Evolutionary conservation across 2,113 vertebrate species (phyloP).

Genomic region (Girardinichthys multiradiatus): DNA sequence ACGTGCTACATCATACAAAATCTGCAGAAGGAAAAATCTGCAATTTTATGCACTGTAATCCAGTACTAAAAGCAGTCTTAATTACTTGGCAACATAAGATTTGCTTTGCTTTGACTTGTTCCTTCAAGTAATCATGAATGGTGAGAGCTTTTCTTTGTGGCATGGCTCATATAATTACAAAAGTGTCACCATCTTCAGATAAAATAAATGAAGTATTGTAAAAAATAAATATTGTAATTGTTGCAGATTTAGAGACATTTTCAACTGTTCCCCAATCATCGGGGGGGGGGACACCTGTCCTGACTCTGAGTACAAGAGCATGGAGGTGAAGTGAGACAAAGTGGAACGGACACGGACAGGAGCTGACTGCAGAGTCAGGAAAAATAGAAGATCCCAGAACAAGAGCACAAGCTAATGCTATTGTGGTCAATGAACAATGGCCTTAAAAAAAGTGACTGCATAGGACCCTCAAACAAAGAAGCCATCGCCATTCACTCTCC

Average conservation of each 20-base stretch:
- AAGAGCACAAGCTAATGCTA: slow-evolving; percentile 85
- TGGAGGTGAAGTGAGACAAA: slow-evolving; percentile 82
- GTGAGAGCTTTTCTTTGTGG: slow-evolving; percentile 59
- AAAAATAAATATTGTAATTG: slow-evolving; percentile 41
- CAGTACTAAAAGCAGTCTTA: slow-evolving; percentile 14
- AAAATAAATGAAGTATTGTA: slow-evolving; percentile 44
- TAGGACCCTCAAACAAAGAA: slow-evolving; percentile 84
- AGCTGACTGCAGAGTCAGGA: slow-evolving; percentile 81
- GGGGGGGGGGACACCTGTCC: too few species aligned
- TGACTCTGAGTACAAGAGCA: slow-evolving; percentile 68
- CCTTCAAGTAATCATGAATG: slow-evolving; percentile 50
- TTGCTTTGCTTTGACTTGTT: slow-evolving; percentile 45
- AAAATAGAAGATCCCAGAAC: slow-evolving; percentile 76
- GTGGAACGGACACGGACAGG: slow-evolving; percentile 88
- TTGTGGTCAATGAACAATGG: slow-evolving; percentile 85
- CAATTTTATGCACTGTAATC: slow-evolving; percentile 23
- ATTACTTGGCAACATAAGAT: slow-evolving; percentile 48
- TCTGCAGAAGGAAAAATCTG: slow-evolving; percentile 6
- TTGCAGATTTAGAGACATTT: slow-evolving; percentile 26
- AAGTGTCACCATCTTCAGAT: slow-evolving; percentile 50
- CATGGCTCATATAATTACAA: slow-evolving; percentile 67
- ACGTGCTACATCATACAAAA: slow-evolving; percentile 19
- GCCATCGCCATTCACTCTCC: slow-evolving; percentile 71
- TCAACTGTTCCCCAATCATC: slow-evolving; percentile 26
- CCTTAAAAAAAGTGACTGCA: slow-evolving; percentile 84